phyloP scores from a whole-genome alignment of 2,888 invertebrate species.

The Zhengitettix transpicula region DNA sequence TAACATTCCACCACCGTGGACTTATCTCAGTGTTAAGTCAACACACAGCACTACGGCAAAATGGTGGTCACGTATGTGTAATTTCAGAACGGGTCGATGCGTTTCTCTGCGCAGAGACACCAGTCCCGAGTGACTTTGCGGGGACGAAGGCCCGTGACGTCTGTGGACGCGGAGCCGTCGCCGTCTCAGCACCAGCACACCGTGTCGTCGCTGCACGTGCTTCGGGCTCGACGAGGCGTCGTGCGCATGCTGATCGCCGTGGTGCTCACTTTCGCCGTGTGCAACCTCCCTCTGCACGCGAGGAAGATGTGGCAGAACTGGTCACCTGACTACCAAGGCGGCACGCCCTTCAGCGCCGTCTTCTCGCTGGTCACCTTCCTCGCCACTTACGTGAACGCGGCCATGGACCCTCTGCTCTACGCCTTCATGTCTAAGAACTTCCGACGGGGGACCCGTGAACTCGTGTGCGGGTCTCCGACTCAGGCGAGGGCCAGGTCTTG shows the following conservation, averaged over 20 bases:
- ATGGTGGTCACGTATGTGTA: too few species aligned
- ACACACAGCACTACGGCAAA: too few species aligned
- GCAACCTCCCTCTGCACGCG: slow-evolving; percentile 79
- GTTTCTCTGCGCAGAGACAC: too few species aligned
- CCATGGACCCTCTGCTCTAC: slow-evolving; percentile 77
- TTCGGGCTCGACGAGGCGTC: slow-evolving; percentile 66
- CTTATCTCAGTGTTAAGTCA: too few species aligned
- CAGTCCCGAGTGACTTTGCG: too few species aligned
- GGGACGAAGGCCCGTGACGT: slow-evolving; percentile 13
- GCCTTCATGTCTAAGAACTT: slow-evolving; percentile 73
- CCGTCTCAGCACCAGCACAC: slow-evolving; percentile 30
- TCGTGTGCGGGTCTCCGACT: slow-evolving; percentile 41
- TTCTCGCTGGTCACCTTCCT: slow-evolving; percentile 76
- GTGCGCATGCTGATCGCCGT: slow-evolving; percentile 80
- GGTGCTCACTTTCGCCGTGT: slow-evolving; percentile 73
- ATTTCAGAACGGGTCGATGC: too few species aligned
- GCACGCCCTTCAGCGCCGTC: slow-evolving; percentile 55
- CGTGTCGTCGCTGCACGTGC: slow-evolving; percentile 49
- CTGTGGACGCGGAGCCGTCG: slow-evolving; percentile 29
- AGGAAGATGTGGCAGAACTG: slow-evolving; percentile 70
- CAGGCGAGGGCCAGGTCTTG: slow-evolving; percentile 16
- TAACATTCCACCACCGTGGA: too few species aligned
- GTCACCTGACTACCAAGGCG: slow-evolving; percentile 46
- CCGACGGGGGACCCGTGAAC: slow-evolving; percentile 68
- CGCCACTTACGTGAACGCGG: slow-evolving; percentile 77